phyloP scores from a whole-genome alignment of 2,888 invertebrate genomes.

The Amorpha juglandis region DNA sequence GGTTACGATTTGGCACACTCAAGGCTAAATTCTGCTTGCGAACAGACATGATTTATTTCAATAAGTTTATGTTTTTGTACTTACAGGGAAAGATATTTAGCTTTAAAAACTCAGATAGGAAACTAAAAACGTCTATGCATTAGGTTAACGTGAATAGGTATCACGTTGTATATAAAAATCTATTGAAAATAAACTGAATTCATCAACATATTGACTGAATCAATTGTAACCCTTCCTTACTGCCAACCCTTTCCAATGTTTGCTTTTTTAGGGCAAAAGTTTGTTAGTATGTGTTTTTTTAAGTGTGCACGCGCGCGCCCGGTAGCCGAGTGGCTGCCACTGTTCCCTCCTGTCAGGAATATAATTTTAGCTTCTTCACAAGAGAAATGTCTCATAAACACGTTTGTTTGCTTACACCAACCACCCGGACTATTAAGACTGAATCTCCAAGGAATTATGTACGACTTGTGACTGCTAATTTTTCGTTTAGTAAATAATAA shows the following conservation, averaged over 20 bases:
- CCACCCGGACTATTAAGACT: constrained; percentile 11
- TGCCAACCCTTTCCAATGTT: constrained; percentile 48
- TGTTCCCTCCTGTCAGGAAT: constrained; percentile 26
- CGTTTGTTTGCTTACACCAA: constrained; percentile 22
- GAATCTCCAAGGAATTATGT: constrained; percentile 7
- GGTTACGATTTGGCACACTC: too few species aligned
- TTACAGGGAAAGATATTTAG: too few species aligned
- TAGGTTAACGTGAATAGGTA: too few species aligned
- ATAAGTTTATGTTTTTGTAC: too few species aligned
- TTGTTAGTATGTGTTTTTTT: constrained; percentile 67
- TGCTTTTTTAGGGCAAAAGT: constrained; percentile 69
- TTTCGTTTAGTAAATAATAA: constrained; percentile 42
- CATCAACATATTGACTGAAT: not conserved
- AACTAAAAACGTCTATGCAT: too few species aligned
- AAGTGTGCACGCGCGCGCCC: constrained; percentile 44
- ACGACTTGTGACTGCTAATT: constrained; percentile 53
- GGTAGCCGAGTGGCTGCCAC: not conserved
- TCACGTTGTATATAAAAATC: too few species aligned
- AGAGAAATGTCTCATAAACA: constrained; percentile 24
- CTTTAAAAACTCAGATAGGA: too few species aligned
- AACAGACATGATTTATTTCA: too few species aligned
- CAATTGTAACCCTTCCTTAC: too few species aligned
- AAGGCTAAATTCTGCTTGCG: too few species aligned
- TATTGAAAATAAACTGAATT: not conserved
- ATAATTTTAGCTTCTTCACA: constrained; percentile 20